Evolutionary conservation across 2,888 invertebrate species (phyloP), one percentile per base, ranked within the genome.

Genomic region (Eupithecia tripunctaria): DNA sequence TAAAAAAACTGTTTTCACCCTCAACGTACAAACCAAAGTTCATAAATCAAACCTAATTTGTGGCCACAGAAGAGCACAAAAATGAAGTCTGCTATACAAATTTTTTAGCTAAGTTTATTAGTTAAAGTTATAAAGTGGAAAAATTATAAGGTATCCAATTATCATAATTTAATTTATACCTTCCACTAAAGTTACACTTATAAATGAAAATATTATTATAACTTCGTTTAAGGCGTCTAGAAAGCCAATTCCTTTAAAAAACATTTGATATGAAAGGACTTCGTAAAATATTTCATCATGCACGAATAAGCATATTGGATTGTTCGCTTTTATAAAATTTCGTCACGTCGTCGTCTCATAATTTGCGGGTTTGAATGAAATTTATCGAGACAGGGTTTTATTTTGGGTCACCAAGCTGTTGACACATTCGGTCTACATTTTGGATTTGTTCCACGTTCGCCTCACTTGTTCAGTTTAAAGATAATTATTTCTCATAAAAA

Each of bases 321-420:
- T 66, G 47, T 66, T 65, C 29, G 15, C 47, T n/a, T 47, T 66
- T n/a, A 43, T 47, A 25, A 65, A 66, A 8, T 66, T 66, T 43
- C 47, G 66, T 47, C 66, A 66, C 66, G 47, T 66, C 43, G n/a
- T 66, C 18, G n/a, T n/a, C 32, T 47, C 66, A 66, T 27, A 66
- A 47, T 47, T 65, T 41, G 41, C 25, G 65, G 41, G 36, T 41
- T 65, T 65, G 21, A 66, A 47, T 66, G 29, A 66, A 27, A 47
- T 47, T 18, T 29, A 60, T 27, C 60, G 29, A 29, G 29, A 18
- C 60, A 29, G 60, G 60, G 27, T 60, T 60, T 29, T 29, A 56
- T 56, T 56, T 56, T 25, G 29, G 60, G 60, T 29, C 60, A 29
- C 60, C 56, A 56, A 25, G 29, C 60, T 2, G 59, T 59, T 56